Evolutionary conservation across 2,113 vertebrate species (phyloP).

Genomic region (Kryptolebias marmoratus): DNA sequence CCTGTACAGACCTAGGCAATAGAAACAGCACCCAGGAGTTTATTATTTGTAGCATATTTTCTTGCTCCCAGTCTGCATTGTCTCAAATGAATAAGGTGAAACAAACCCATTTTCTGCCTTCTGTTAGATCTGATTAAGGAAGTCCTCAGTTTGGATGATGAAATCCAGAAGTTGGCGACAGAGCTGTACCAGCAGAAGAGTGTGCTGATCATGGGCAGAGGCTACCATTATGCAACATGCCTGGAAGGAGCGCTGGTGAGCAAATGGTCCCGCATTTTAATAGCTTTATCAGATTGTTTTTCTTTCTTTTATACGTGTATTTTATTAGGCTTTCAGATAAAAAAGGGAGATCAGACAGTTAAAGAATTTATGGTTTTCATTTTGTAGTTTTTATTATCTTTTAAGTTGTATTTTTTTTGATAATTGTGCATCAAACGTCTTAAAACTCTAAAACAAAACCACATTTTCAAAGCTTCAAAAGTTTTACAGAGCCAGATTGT

Average conservation of each 20-base stretch:
- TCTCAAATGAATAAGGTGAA: not conserved
- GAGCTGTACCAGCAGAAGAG: slow-evolving; percentile 98
- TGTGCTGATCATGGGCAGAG: slow-evolving; percentile 97
- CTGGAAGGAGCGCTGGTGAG: slow-evolving; percentile 96
- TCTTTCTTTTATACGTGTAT: not conserved
- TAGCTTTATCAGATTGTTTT: not conserved
- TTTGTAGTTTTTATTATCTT: not conserved
- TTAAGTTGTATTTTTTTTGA: not conserved
- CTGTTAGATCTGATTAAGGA: slow-evolving; percentile 93
- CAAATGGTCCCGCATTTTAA: not conserved
- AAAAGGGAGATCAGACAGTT: not conserved
- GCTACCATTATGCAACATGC: slow-evolving; percentile 97
- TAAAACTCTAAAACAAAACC: not conserved
- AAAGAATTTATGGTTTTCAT: not conserved
- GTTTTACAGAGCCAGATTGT: not conserved
- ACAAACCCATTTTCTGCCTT: not conserved
- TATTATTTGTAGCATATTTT: not conserved
- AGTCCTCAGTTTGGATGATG: slow-evolving; percentile 93
- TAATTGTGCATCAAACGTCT: not conserved
- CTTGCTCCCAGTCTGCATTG: not conserved
- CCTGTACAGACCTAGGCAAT: not conserved
- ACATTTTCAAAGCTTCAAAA: not conserved
- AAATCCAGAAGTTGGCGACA: slow-evolving; percentile 93
- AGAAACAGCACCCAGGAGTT: not conserved
- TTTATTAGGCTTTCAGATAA: not conserved